phyloP scores from a whole-genome alignment of 1,140 invertebrate species.

The Acromyrmex heyeri region DNA sequence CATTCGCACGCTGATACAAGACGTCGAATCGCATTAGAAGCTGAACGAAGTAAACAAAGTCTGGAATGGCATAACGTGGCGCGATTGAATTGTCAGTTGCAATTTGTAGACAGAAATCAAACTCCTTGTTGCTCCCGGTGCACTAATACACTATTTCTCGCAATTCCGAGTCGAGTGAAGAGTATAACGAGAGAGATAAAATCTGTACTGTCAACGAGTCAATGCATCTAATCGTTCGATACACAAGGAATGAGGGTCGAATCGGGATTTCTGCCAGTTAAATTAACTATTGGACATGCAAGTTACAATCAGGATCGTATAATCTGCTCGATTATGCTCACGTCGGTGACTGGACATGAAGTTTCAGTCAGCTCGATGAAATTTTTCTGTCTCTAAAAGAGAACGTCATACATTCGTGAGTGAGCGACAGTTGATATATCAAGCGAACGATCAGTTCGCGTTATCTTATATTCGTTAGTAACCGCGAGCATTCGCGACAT shows the following conservation, averaged over 20 bases:
- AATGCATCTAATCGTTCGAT: constrained; percentile 13
- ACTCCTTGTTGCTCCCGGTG: constrained; percentile 17
- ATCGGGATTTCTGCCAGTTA: constrained; percentile 2
- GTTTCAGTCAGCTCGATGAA: constrained; percentile 37
- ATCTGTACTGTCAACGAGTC: constrained; percentile 49
- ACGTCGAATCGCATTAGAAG: constrained; percentile 18
- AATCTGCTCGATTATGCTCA: constrained; percentile 11
- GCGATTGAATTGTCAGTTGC: constrained; percentile 50
- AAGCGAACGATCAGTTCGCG: constrained; percentile 19
- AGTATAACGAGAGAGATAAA: constrained; percentile 56
- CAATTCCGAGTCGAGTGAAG: neutral
- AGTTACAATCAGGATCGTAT: constrained; percentile 30
- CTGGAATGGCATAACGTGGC: constrained; percentile 31
- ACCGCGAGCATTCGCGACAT: neutral
- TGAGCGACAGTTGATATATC: constrained; percentile 53
- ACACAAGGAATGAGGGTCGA: neutral
- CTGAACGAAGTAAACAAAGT: constrained; percentile 28
- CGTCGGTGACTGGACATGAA: constrained; percentile 19
- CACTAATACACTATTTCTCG: constrained; percentile 6
- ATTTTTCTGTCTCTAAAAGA: constrained; percentile 16
- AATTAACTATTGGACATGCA: constrained; percentile 49
- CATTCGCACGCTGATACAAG: neutral
- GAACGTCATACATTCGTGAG: neutral
- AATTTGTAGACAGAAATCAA: constrained; percentile 42
- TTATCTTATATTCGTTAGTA: constrained; percentile 21